phyloP scores from a whole-genome alignment of 2,797 vertebrate species.

The Lacerta agilis region DNA sequence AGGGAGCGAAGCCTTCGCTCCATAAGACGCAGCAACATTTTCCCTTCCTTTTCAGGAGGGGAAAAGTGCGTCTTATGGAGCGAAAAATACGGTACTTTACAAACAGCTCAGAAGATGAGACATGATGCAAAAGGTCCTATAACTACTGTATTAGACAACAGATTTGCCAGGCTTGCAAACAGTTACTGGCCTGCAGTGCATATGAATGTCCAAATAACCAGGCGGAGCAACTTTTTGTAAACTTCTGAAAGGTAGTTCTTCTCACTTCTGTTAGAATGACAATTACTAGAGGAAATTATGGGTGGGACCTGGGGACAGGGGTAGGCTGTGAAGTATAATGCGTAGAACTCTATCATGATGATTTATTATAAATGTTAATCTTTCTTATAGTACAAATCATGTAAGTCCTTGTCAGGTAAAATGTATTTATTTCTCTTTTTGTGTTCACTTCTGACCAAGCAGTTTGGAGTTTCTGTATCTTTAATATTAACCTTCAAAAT shows the following conservation, averaged over 20 bases:
- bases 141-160: not conserved
- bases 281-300: not conserved
- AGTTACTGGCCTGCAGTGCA: not conserved
- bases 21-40: too few species aligned
- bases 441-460: not conserved
- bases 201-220: not conserved
- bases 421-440: not conserved
- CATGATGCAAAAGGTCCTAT: not conserved
- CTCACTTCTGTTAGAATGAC: not conserved
- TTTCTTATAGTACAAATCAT: not conserved
- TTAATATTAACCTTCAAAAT: not conserved
- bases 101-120: not conserved
- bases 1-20: too few species aligned
- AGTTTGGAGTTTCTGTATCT: not conserved
- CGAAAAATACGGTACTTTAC: too few species aligned
- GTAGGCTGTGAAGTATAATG: not conserved
- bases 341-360: not conserved
- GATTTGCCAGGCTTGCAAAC: not conserved
- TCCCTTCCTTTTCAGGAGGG: too few species aligned
- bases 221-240: not conserved
- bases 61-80: too few species aligned
- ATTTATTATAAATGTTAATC: not conserved
- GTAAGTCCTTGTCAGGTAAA: not conserved
- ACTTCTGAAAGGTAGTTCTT: not conserved
- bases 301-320: too few species aligned